Base-by-base conservation (phyloP, 2,888 invertebrate genomes). In the Acrocyrtus sp. region DNA sequence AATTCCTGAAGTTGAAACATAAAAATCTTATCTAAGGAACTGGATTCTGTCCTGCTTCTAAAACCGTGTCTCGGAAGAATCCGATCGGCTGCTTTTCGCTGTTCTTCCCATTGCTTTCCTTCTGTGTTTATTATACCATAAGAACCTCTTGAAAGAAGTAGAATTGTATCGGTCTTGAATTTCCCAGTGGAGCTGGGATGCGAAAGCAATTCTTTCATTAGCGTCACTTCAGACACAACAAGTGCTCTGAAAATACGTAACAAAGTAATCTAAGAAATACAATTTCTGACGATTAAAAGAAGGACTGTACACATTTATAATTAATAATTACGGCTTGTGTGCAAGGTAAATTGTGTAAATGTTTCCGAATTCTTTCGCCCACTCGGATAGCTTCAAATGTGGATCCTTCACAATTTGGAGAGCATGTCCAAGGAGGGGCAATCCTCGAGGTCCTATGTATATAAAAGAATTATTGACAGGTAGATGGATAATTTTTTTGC, bases 321-420 rank as follows among this genome's bases (percentile, higher is more conserved):
- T n/a, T n/a, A n/a, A n/a, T n/a, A n/a, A n/a, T n/a, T n/a, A n/a
- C n/a, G n/a, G n/a, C n/a, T n/a, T n/a, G n/a, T n/a, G n/a, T n/a
- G n/a, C n/a, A n/a, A n/a, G n/a, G n/a, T n/a, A n/a, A n/a, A 66
- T 41, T 4, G 57, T 66, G 27, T 48, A 66, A 15, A 66, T 5
- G 5, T 8, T 3, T 15, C 67, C 67, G 43, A 43, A 58, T 6
- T 43, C n/a, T 26, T 27, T 26, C 0, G 43, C 50, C 67, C 67
- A 67, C 29, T 58, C 6, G 10, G 58, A 56, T 2, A 67, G 24
- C n/a, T 47, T 29, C 4, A 58, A n/a, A 41, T 67, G 67, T 0
- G 58, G 50, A 22, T 48, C 43, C 1, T 41, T 24, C 6, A 45
- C 19, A 21, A 67, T 50, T 51, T 67, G 58, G 4, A 39, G 27